Evolutionary conservation across 2,113 vertebrate species (phyloP), one percentile per base, ranked within the genome.

Genomic region (Columbina picui): DNA sequence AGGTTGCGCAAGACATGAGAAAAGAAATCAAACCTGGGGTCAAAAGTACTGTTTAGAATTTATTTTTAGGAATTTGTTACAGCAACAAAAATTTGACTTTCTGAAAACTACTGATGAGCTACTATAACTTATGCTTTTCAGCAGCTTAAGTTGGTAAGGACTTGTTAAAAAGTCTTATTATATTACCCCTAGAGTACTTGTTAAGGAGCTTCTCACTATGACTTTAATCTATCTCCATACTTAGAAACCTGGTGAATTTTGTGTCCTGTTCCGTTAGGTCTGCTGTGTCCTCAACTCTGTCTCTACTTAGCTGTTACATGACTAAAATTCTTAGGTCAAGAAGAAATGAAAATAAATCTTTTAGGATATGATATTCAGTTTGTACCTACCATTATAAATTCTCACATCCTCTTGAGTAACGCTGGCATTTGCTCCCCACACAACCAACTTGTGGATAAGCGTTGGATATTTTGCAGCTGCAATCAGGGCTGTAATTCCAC

Each of bases 401-500:
- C 95, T 89, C 32, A 98, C 43, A 71, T 99, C 99, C n/a, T 99
- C 97, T 53, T 98, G 94, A 4, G 99, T 98, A 53, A 99, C 94
- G 0, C 96, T 99, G 69, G 98, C 95, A 6, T 98, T 99, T 87
- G 99, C 95, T 70, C 99, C 99, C 99, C 99, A 99, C 29, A 99
- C 94, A 25, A 99, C 98, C 97, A 99, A 34, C 94, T 98, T 99
- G 74, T 89, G 86, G 97, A 99, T 96, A 73, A 98, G 92, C 7
- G 96, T 68, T 3, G 99, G 99, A 52, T 98, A 98, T 70, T 81
- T 98, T 0, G 98, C 99, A 1, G 99, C 99, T 12, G 98, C 98
- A 14, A 99, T 98, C 70, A 99, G 97, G 5, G 99, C 98, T 0
- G 98, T 98, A 76, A 99, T 99, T 43, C 99, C 99, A 30, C 99